Evolutionary conservation across 2,113 vertebrate species (phyloP), one percentile per base, ranked within the genome.

Genomic region (Pomatostomus ruficeps): DNA sequence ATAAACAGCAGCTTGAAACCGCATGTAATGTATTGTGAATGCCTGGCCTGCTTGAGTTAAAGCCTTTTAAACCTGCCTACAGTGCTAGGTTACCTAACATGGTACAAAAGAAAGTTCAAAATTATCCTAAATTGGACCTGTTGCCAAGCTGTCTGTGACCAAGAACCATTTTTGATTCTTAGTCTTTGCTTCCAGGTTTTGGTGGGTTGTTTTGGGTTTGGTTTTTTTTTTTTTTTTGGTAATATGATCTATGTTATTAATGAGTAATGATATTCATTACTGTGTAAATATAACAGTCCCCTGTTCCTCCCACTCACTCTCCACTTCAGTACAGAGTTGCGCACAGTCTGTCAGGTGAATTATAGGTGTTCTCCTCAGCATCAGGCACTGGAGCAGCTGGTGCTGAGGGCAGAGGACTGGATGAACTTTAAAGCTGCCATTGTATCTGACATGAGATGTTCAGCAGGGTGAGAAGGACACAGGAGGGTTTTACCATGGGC

Each of bases 141-240:
- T 43, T 80, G 58, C n/a, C 3, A 18, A 91, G 31, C 46, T 74
- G 14, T 45, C 36, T 80, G 12, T 57, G n/a, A n/a, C 19, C 19
- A 77, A 61, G 58, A 63, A 14, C 8, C 3, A 0, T 6, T 67
- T 81, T 62, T 94, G 48, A 17, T 62, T 88, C 28, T 79, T 29
- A 24, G 17, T 62, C 24, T 73, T 45, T 68, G 11, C 43, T 46
- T 93, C 31, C 23, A 23, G 31, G 7, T 67, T 46, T 75, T 46
- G 25, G 9, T 36, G 23, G 13, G 7, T 21, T 63, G 3, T 6
- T 70, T 20, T 7, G 5, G 4, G 6, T 2, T 14, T 4, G 23
- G 10, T 33, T 65, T 43, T 42, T 42, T 23, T 43, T 16, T 59
- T 19, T 46, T 26, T 55, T 68, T n/a, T 40, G 5, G 16, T 51